phyloP scores from a whole-genome alignment of 2,888 invertebrate genomes.

The Hirtodrosophila duncani region DNA sequence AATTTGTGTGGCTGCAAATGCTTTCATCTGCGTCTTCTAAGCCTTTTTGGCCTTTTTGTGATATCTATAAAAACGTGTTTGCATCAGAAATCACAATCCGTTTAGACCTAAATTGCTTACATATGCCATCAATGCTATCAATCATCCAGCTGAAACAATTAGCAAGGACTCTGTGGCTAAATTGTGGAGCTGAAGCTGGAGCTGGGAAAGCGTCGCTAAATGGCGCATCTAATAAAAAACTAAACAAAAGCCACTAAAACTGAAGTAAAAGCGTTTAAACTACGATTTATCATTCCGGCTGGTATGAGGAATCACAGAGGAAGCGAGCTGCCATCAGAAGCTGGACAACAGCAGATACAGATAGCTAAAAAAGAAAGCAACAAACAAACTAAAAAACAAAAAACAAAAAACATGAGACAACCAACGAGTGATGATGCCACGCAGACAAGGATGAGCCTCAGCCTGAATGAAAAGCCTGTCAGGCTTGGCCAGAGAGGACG shows the following conservation, averaged over 20 bases:
- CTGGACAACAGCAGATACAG: slow-evolving; percentile 15
- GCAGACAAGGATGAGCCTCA: too few species aligned
- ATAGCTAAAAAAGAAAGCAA: slow-evolving; percentile 24
- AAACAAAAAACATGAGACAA: too few species aligned
- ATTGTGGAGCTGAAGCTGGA: slow-evolving; percentile 28
- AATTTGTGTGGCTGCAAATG: too few species aligned
- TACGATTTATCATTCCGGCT: slow-evolving; percentile 67
- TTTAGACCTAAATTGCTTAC: too few species aligned
- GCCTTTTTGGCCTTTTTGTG: too few species aligned
- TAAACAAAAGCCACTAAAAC: slow-evolving; percentile 68
- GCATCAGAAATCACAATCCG: too few species aligned
- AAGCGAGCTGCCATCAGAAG: slow-evolving; percentile 13
- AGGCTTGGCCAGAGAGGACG: slow-evolving; percentile 17
- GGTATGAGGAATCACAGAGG: slow-evolving; percentile 13
- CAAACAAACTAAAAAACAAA: not conserved
- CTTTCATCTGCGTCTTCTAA: too few species aligned
- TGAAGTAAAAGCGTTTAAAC: slow-evolving; percentile 72
- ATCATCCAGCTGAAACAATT: slow-evolving; percentile 60
- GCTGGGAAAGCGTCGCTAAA: slow-evolving; percentile 62
- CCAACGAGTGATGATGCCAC: slow-evolving; percentile 48
- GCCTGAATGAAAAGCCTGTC: slow-evolving; percentile 26
- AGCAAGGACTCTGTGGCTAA: slow-evolving; percentile 37
- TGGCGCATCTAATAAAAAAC: slow-evolving; percentile 65
- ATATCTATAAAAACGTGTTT: too few species aligned
- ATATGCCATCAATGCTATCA: slow-evolving; percentile 26